Base-by-base conservation (phyloP, 2,888 invertebrate species). In the Melinaea menophilus region DNA sequence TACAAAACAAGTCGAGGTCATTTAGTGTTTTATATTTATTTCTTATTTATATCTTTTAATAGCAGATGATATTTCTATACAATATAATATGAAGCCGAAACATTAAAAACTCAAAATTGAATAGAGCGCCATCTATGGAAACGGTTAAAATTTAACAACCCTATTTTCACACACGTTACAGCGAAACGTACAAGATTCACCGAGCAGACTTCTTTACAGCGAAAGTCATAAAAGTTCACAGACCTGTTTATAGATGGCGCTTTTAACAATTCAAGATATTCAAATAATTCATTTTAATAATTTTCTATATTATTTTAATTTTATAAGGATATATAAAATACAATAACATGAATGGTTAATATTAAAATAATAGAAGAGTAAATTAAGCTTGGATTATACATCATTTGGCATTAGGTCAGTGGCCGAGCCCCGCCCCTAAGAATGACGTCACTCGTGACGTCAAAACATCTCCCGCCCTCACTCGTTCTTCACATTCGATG, bases 371-470 rank as follows among this genome's bases (percentile, higher is more conserved):
- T 3, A 51, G 4, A 9, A 31, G 31, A 54, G 31, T 37, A 51
- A 58, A 34, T 54, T 62, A 64, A 56, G 48, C 41, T 12, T 58
- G 51, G 58, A 61, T 55, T 37, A 22, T 58, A 46, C 58, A 47
- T 61, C 67, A 56, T 59, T 67, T 46, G 13, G 13, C 5, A 12
- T 63, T 64, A 65, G 68, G 70, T 67, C 70, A 65, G 56, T 67
- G 71, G 66, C 65, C 65, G 67, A 37, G 69, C 72, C 73, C 70
- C 73, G 69, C 85, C 83, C 84, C 85, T 77, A 68, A 62, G 61
- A 62, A 80, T 83, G 88, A 89, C 90, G 89, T 88, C 88, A 88
- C 79, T 66, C 69, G 81, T 88, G 88, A 88, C 90, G 90, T 88
- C 88, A 87, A 77, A 68, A 71, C 65, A 74, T 75, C 77, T 77